Base-by-base conservation (phyloP, 2,888 invertebrate genomes). In the Stenolophus ochropezus region DNA sequence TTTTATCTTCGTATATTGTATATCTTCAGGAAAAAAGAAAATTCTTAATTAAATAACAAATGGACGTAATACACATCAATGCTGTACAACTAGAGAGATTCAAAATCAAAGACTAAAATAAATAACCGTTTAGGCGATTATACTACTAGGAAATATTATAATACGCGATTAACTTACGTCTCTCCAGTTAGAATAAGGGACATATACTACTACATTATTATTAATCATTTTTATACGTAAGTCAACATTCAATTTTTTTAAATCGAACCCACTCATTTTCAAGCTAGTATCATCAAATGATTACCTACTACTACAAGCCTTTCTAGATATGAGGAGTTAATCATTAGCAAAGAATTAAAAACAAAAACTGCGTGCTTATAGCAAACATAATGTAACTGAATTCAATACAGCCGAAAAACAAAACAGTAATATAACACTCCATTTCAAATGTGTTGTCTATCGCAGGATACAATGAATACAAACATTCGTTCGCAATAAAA, bases 251-350 rank as follows among this genome's bases (percentile, higher is more conserved):
- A 69, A 14, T 14, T 6, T 14, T 69, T 33, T 69, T 33, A 69
- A 33, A 8, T 33, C 20, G 11, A 33, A 14, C 4, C 16, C n/a
- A 33, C 8, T 14, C 65, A 69, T 69, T 25, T 61, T 61, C 33
- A 16, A 33, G 4, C n/a, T 65, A 16, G 25, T 25, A 16, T 4
- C 4, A 8, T 33, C 18, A 8, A 69, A 14, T 16, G 5, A n/a
- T 6, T 33, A 69, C 33, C 18, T 27, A 16, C 16, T 18, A 69
- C 18, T 33, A 27, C 16, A 27, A 69, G 61, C 23, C 61, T 25
- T 61, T 14, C 18, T 69, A 69, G 65, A 69, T 69, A 33, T 69
- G 33, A 69, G 18, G 18, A 69, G 33, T 18, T 18, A 69, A 4
- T 69, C 65, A 69, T 14, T 33, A 33, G 8, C 2, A 14, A 14